phyloP scores from a whole-genome alignment of 2,797 vertebrate genomes.

The Benthosema pterotum region DNA sequence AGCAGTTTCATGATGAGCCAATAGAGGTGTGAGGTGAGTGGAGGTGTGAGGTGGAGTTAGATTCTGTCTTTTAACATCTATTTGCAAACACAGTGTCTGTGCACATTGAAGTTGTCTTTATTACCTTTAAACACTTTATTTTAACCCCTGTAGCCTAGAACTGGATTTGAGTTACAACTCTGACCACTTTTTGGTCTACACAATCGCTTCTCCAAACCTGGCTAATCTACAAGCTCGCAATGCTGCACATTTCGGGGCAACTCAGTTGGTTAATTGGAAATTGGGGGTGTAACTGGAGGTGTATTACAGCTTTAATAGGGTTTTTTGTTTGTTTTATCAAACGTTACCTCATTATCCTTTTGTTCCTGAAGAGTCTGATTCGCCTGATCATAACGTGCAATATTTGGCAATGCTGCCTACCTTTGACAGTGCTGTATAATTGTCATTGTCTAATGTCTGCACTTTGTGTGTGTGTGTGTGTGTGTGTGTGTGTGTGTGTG shows the following conservation, averaged over 20 bases:
- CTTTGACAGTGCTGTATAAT: slow-evolving; percentile 50
- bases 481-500: slow-evolving; percentile 18
- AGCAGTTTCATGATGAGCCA: too few species aligned
- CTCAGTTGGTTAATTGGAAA: too few species aligned
- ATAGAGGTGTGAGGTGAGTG: too few species aligned
- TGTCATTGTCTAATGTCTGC: slow-evolving; percentile 63
- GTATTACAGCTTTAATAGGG: slow-evolving; percentile 11
- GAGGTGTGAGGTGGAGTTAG: too few species aligned
- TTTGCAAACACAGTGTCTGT: too few species aligned
- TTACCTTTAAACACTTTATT: too few species aligned
- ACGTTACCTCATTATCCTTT: slow-evolving; percentile 73
- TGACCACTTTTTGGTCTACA: too few species aligned
- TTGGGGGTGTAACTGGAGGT: slow-evolving; percentile 22
- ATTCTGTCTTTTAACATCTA: too few species aligned
- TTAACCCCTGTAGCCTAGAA: not conserved
- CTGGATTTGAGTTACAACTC: not conserved
- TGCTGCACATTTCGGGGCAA: too few species aligned
- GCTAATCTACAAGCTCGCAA: too few species aligned
- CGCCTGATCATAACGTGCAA: slow-evolving; percentile 83
- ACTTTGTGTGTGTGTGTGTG: slow-evolving; percentile 53
- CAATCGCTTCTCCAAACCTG: too few species aligned
- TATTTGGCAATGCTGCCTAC: slow-evolving; percentile 78
- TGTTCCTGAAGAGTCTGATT: slow-evolving; percentile 38
- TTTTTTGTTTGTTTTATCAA: slow-evolving; percentile 45
- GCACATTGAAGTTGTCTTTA: too few species aligned